Base-by-base conservation (phyloP, 30 jellyfish, hydroid and myxozoan species). In the Phacellophora camtschatica region DNA sequence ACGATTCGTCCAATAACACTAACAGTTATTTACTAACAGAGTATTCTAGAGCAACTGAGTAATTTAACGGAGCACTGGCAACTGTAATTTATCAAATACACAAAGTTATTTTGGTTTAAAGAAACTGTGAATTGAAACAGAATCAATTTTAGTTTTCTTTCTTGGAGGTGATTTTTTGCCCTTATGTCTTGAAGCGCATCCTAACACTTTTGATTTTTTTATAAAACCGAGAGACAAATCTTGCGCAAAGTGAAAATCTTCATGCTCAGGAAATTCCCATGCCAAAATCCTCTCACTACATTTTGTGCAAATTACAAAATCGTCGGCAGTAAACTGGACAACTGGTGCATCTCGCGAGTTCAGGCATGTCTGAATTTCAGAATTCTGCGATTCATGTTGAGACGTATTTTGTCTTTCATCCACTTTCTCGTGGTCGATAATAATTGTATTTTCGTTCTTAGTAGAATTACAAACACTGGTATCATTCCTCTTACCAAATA, bases 181-280 rank as follows among this genome's bases (percentile, higher is more conserved):
- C 13, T 13, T 34, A 8, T 41, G 32, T 8, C 45, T 15, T 30
- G 18, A 8, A 0, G 71, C 35, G 28, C 58, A 30, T 19, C n/a
- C 43, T 13, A 72, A 10, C 5, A 28, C n/a, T n/a, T 48, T 34
- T 0, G 43, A 7, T 35, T 23, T 27, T 2, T 30, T 70, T 29
- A 59, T 84, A 37, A 84, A 28, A 16, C 53, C 81, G 15, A 32
- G 66, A 28, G 82, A 90, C 43, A 93, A 51, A 9, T 93, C 99
- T 74, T 86, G 70, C 5, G 99, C 99, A 53, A 85, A 81, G 70
- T 93, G 99, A 66, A 93, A 93, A 66, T 93, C 99, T 53, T 75
- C 53, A 46, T 93, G 99, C 37, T 93, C 99, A 0, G 96, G 94
- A 12, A 93, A 65, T 11, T 93, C 95, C 99, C 99, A 93, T 9